These are phyloP conservation scores for Epinotia nisella DNA, from an alignment of 2,888 invertebrate genomes.

Conservation along the genomic window DNA sequence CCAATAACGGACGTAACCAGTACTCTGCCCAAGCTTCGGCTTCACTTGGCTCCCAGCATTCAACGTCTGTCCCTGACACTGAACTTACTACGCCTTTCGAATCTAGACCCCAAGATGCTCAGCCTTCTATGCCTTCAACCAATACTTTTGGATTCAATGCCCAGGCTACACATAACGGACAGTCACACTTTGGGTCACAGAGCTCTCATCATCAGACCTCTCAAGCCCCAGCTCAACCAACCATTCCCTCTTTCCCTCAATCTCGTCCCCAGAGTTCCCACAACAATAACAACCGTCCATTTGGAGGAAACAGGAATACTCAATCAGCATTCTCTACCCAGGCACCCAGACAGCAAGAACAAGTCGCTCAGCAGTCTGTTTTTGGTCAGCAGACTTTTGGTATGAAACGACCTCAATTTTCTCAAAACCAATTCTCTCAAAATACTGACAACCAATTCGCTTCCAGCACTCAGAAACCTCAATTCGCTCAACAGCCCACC, in stretches of 20 bases:
- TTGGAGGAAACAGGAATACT: conserved; percentile 27
- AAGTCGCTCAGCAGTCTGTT: conserved; percentile 43
- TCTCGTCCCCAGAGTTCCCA: conserved; percentile 26
- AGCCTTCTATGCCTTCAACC: conserved; percentile 25
- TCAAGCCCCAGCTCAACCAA: conserved; percentile 42
- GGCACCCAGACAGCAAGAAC: conserved; percentile 30
- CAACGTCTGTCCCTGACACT: conserved; percentile 58
- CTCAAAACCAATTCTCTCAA: conserved; percentile 47
- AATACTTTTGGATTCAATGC: conserved; percentile 37
- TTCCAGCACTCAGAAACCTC: conserved; percentile 53
- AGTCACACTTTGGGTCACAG: conserved; percentile 45
- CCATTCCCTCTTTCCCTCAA: conserved; percentile 46
- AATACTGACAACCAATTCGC: conserved; percentile 50
- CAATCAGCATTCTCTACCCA: conserved; percentile 45
- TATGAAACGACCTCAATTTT: conserved; percentile 39
- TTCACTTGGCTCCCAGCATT: conserved; percentile 49
- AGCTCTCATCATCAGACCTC: conserved; percentile 33
- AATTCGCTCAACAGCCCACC: conserved; percentile 55
- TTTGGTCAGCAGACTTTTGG: conserved; percentile 19
- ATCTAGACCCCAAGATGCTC: conserved; percentile 47
- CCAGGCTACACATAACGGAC: conserved; percentile 37
- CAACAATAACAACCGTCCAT: conserved; percentile 29
- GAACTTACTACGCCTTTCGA: conserved; percentile 66
- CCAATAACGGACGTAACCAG: conserved; percentile 25
- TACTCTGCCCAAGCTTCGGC: conserved; percentile 47